Base-by-base conservation (phyloP, 2,797 vertebrate species). In the Neostethus bicornis region DNA sequence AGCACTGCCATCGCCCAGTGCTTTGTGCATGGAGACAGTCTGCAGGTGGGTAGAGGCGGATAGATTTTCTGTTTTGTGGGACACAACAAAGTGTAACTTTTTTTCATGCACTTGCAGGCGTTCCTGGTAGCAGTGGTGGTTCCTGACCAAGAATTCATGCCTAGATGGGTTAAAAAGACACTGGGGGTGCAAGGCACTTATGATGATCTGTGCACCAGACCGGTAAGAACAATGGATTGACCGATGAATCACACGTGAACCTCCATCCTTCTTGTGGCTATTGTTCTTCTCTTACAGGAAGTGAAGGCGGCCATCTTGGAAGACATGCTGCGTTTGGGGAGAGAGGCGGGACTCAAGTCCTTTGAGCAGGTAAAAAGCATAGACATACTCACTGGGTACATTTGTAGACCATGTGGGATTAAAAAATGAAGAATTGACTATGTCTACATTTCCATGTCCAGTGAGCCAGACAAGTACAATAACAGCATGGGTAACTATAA, bases 11-110 rank as follows among this genome's bases (percentile, higher is more conserved):
- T 97, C 57, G 93, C 90, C 3, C 96, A 98, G 67, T 85, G 95
- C 45, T 99, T 94, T 80, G 93, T 98, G 46, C 91, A 99, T 0
- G 97, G 97, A 70, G 96, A 99, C 70, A 97, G 96, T 74, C 88
- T 99, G 69, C 94, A 98, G 95, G 97, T 98, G 63, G 39, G 75
- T 23, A 81, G 5, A 17, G 25, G 35, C 6, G 16, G 14, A 6
- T 35, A 16, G 35, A 3, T 35, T 7, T 34, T 7, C 14, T n/a
- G 8, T 10, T 5, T 13, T 8, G 35, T 35, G 1, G 35, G 6
- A n/a, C 14, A n/a, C 14, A 13, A 13, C 11, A 13, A 5, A 34
- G 31, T 13, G 34, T 2, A 35, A 35, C 34, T 7, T 1, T 1
- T 1, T 32, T 37, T 35, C 20, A 4, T 45, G 38, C 8, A 3